phyloP scores from a whole-genome alignment of 2,113 vertebrate species.

The Pogona vitticeps region DNA sequence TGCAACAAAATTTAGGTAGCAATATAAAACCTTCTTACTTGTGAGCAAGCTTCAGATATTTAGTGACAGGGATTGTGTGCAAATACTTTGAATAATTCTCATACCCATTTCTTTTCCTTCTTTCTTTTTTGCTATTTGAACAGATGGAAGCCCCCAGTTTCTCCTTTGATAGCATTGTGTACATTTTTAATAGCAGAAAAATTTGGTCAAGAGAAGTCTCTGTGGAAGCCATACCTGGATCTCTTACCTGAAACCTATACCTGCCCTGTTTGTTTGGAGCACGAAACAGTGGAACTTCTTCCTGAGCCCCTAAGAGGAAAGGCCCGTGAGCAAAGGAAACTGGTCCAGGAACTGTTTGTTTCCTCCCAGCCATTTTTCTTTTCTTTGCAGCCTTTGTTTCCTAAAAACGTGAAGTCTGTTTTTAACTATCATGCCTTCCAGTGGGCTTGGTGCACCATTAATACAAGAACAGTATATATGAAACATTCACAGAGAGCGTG shows the following conservation, averaged over 20 bases:
- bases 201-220: constrained; percentile 75
- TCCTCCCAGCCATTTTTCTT: constrained; percentile 80
- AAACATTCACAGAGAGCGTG: constrained; percentile 67
- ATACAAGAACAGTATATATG: constrained; percentile 93
- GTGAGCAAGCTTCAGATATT: not conserved
- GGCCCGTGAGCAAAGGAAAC: constrained; percentile 78
- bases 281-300: constrained; percentile 74
- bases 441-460: constrained; percentile 96
- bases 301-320: constrained; percentile 72
- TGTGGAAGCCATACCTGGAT: constrained; percentile 90
- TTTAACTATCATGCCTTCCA: constrained; percentile 83
- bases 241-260: constrained; percentile 83
- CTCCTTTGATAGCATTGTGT: constrained; percentile 87
- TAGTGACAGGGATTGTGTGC: not conserved
- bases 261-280: constrained; percentile 82
- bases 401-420: constrained; percentile 67
- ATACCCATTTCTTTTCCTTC: not conserved
- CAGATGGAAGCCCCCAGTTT: constrained; percentile 79
- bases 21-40: not conserved
- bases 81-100: not conserved
- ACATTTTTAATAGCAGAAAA: constrained; percentile 89
- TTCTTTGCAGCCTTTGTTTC: constrained; percentile 87
- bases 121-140: constrained; percentile 39
- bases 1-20: not conserved
- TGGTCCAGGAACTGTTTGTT: constrained; percentile 73